Conservation (phyloP, 2,113 vertebrate species). For the Caretta caretta region DNA sequence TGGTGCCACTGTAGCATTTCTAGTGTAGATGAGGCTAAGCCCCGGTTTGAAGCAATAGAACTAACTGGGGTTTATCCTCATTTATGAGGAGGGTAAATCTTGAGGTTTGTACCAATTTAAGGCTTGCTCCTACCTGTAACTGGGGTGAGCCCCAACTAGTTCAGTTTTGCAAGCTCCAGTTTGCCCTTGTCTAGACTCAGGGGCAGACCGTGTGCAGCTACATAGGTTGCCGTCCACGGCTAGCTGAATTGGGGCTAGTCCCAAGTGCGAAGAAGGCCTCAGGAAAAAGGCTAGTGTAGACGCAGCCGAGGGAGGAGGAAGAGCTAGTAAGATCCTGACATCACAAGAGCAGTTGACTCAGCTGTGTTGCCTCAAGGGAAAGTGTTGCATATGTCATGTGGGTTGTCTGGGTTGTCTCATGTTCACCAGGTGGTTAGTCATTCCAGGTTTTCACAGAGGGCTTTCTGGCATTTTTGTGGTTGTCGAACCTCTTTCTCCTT, state of each 20-base stretch:
- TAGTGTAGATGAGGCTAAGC: not conserved
- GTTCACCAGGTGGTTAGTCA: accelerated
- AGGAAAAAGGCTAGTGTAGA: not conserved
- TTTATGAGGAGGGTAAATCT: not conserved
- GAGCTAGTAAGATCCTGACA: not conserved
- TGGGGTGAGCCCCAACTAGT: not conserved
- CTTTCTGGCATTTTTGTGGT: not conserved
- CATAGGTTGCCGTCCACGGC: not conserved
- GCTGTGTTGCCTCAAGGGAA: not conserved
- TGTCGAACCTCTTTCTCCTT: not conserved
- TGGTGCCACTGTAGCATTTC: not conserved
- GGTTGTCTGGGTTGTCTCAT: not conserved
- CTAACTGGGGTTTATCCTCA: no score
- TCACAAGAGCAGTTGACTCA: accelerated
- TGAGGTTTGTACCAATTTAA: not conserved
- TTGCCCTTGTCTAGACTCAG: not conserved
- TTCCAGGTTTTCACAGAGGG: accelerated
- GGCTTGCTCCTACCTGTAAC: no score
- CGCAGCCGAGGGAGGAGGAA: accelerated
- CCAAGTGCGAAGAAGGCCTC: not conserved
- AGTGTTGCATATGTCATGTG: not conserved
- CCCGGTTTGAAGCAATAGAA: not conserved
- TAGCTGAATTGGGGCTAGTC: not conserved
- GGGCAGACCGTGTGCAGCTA: not conserved
- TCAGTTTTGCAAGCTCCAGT: not conserved